Evolutionary conservation across 2,797 vertebrate genomes (phyloP), one percentile per base, ranked within the genome.

Genomic region (Acrossocheilus fasciatus): DNA sequence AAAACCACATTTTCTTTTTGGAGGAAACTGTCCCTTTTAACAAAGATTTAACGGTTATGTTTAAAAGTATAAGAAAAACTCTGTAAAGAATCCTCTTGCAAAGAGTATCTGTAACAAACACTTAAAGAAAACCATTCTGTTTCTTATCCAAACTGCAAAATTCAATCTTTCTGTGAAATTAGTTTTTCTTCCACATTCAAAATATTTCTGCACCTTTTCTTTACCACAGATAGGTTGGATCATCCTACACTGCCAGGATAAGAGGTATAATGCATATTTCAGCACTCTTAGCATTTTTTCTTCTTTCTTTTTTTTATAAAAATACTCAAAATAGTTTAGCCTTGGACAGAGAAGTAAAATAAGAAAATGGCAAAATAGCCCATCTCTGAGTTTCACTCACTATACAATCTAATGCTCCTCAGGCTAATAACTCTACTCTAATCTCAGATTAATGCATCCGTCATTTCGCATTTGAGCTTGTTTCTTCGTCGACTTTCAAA

Each of bases 141-240:
- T 80, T 70, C 20, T 81, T 54, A 54, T 72, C 66, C 9, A 0
- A 20, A 52, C 14, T n/a, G 68, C 81, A 57, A 57, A 82, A 72
- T 82, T 41, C 8, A 12, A 54, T 82, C 47, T 70, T 57, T 82
- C 23, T 72, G 7, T 82, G 81, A 82, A 82, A 82, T 72, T 52
- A 72, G 12, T 72, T 82, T 66, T 82, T 26, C 81, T 72, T 82
- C 34, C 34, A 82, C 66, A 72, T 72, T 82, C 81, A 72, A 82
- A 82, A 57, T 82, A 72, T 70, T 12, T 41, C n/a, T 36, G 15
- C 30, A 54, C 45, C 34, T 69, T 52, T 69, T 69, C 45, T 52
- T 72, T 26, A 26, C 4, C 34, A n/a, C 14, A 68, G 83, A 80
- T 73, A 80, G 41, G 54, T 81, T 72, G 66, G 41, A 80, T 73